Conservation (phyloP, 92 coral and sea anemone species). For the Zoanthus solanderi region DNA sequence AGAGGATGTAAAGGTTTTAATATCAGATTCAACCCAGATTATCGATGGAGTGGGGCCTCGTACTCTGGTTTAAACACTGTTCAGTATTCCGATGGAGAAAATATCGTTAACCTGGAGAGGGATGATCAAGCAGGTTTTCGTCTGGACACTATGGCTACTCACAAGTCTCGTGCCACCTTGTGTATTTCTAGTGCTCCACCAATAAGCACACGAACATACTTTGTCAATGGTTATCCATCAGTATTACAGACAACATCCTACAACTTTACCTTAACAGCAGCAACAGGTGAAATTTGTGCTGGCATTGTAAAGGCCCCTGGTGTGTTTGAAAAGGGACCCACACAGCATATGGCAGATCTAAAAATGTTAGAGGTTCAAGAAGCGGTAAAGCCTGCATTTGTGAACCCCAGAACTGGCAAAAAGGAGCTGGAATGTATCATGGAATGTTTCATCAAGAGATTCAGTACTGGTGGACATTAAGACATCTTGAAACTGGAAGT, state of each 20-base stretch:
- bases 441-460: no score
- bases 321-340: no score
- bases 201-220: slow-evolving; percentile 34
- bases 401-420: no score
- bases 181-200: slow-evolving; percentile 22
- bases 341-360: no score
- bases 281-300: not conserved
- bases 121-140: slow-evolving; percentile 59
- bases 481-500: no score
- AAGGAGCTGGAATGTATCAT: no score
- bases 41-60: not conserved
- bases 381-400: no score
- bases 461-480: no score
- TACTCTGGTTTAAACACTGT: not conserved
- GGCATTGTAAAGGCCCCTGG: no score
- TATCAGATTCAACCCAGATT: not conserved
- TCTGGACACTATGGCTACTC: slow-evolving; percentile 51
- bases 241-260: slow-evolving; percentile 32
- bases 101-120: not conserved
- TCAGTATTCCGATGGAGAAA: not conserved
- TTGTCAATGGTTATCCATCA: slow-evolving; percentile 30
- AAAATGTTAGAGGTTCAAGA: no score
- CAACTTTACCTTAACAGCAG: slow-evolving; percentile 32
- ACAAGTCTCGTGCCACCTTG: slow-evolving; percentile 39
- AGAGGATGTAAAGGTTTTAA: not conserved